Evolutionary conservation across 64 coral and sea anemone genomes (phyloP).

Genomic region (Acropora tenuis): DNA sequence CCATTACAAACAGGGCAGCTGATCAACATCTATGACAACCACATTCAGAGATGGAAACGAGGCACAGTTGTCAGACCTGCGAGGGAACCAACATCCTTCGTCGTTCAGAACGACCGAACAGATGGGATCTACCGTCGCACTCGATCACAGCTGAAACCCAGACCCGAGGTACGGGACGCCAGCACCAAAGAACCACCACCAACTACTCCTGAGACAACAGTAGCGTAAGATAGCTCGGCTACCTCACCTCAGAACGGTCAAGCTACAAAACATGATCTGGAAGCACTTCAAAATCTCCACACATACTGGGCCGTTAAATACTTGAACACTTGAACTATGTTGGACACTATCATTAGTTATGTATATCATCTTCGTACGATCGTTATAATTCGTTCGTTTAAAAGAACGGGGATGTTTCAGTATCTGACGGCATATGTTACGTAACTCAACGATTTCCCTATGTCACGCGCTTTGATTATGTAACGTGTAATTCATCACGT

Average conservation of each 20-base stretch:
- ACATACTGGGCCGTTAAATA: slow-evolving; percentile 28
- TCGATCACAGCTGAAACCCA: slow-evolving; percentile 3
- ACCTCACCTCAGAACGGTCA: neutral
- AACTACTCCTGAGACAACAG: slow-evolving; percentile 3
- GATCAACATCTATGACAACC: neutral
- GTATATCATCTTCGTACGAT: neutral
- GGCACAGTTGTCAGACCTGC: slow-evolving; percentile 34
- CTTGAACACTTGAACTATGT: too few relatives aligned
- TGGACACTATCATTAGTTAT: neutral
- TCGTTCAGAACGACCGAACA: slow-evolving; percentile 14
- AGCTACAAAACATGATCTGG: slow-evolving; percentile 15
- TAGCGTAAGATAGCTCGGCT: neutral
- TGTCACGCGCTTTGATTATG: neutral
- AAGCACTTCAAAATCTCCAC: slow-evolving; percentile 35
- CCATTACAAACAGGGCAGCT: slow-evolving; percentile 27
- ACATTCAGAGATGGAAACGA: slow-evolving; percentile 33
- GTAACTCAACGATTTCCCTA: neutral
- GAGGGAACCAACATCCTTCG: slow-evolving; percentile 58
- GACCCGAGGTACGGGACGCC: too few relatives aligned
- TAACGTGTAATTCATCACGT: too few relatives aligned
- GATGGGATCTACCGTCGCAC: slow-evolving; percentile 37
- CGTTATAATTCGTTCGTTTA: neutral
- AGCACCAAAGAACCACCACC: too few relatives aligned
- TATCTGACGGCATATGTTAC: neutral
- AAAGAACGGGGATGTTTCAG: neutral